Evolutionary conservation across 2,797 vertebrate species (phyloP).

Genomic region (Oophaga sylvatica): DNA sequence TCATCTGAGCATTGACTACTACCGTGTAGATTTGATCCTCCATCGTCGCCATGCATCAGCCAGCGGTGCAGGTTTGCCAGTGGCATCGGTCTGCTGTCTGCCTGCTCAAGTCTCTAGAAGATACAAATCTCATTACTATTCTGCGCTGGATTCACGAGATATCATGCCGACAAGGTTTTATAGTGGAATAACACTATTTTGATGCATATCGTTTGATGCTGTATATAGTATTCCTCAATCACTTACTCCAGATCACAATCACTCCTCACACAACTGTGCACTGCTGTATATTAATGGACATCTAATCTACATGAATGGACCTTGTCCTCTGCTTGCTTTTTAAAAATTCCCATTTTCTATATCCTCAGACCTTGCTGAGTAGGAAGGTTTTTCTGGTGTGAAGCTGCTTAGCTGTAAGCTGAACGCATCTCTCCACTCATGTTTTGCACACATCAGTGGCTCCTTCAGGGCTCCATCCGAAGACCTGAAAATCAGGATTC

Average conservation of each 20-base stretch:
- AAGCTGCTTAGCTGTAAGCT: background rate
- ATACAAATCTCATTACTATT: slow-evolving; percentile 12
- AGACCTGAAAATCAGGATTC: too few relatives aligned
- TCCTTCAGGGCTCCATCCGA: too few relatives aligned
- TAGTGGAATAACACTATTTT: background rate
- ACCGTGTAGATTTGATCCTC: background rate
- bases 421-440: too few relatives aligned
- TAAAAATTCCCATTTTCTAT: background rate
- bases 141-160: background rate
- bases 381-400: background rate
- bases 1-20: background rate
- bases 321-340: background rate
- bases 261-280: background rate
- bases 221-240: background rate
- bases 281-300: background rate
- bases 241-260: too few relatives aligned
- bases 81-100: background rate
- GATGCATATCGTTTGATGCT: background rate
- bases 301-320: too few relatives aligned
- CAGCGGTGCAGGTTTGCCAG: background rate
- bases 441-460: too few relatives aligned
- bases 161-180: background rate
- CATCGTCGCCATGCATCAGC: background rate
- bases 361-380: background rate
- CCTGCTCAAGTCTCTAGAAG: background rate